These are phyloP conservation scores for Ips typographus DNA, from an alignment of 1,140 invertebrate species.

Conservation along the genomic window DNA sequence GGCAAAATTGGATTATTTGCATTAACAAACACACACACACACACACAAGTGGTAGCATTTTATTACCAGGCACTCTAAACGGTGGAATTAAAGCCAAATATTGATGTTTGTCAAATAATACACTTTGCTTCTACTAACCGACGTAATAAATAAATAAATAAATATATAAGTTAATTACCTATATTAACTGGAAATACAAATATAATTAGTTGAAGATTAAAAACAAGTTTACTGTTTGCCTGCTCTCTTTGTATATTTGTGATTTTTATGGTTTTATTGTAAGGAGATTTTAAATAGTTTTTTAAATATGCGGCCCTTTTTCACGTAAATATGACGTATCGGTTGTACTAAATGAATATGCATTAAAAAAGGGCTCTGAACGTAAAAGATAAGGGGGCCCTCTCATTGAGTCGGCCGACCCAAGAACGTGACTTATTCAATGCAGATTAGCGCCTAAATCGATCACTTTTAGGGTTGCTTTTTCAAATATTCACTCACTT, in stretches of 20 bases:
- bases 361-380: no score
- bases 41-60: slow-evolving; percentile 5
- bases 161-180: slow-evolving; percentile 39
- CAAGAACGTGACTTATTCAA: no score
- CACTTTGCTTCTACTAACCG: slow-evolving; percentile 43
- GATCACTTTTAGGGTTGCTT: no score
- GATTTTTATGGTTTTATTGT: background rate
- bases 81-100: slow-evolving; percentile 49
- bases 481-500: no score
- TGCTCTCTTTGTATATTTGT: background rate
- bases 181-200: slow-evolving; percentile 9
- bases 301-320: no score
- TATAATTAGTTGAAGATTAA: slow-evolving; percentile 5
- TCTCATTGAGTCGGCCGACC: no score
- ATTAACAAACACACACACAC: background rate
- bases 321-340: no score
- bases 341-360: no score
- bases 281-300: no score
- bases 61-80: slow-evolving; percentile 4
- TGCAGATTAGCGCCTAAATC: no score
- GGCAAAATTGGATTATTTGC: no score
- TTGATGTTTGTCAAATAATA: slow-evolving; percentile 50
- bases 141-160: slow-evolving; percentile 44
- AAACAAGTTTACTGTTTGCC: background rate
- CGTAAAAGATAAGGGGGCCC: no score